A percentile compares a stretch with the other conserved stretches of the same genome.
Conservation (phyloP, 2,113 vertebrate species). For the Eptesicus fuscus region DNA sequence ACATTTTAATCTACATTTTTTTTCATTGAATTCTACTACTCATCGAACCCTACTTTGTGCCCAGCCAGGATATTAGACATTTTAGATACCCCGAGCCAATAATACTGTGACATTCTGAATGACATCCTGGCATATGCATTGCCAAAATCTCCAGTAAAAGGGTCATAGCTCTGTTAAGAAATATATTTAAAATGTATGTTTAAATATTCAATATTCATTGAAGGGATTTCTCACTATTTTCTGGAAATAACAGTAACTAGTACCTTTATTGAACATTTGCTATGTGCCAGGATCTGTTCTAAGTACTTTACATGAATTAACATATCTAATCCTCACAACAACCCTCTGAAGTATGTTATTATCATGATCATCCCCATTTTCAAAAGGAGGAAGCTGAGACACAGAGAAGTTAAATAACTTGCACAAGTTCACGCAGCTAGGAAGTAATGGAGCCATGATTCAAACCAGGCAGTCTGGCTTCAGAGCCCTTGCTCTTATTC, state of each 20-base stretch:
- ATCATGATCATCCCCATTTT: not conserved
- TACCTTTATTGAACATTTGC: not conserved
- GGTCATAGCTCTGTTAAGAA: not conserved
- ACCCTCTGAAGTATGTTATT: not conserved
- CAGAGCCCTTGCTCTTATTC: conserved; percentile 8
- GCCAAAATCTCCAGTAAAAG: not conserved
- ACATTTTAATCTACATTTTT: not conserved
- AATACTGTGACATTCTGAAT: not conserved
- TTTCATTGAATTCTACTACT: not conserved
- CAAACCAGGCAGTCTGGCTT: not conserved
- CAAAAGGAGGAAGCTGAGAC: not conserved
- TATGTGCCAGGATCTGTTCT: not conserved
- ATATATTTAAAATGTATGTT: not conserved
- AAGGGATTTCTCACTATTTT: not conserved
- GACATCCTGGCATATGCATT: not conserved
- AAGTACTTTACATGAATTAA: not conserved
- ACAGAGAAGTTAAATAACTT: not conserved
- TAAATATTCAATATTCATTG: conserved; percentile 21
- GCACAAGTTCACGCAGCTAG: not conserved
- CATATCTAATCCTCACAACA: not conserved
- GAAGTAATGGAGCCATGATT: not conserved
- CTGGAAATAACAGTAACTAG: conserved; percentile 7
- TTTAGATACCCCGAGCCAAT: not conserved
- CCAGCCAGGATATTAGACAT: not conserved
- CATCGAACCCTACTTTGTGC: not conserved